Conservation (phyloP, 2,797 vertebrate species). For the Urophycis tenuis region DNA sequence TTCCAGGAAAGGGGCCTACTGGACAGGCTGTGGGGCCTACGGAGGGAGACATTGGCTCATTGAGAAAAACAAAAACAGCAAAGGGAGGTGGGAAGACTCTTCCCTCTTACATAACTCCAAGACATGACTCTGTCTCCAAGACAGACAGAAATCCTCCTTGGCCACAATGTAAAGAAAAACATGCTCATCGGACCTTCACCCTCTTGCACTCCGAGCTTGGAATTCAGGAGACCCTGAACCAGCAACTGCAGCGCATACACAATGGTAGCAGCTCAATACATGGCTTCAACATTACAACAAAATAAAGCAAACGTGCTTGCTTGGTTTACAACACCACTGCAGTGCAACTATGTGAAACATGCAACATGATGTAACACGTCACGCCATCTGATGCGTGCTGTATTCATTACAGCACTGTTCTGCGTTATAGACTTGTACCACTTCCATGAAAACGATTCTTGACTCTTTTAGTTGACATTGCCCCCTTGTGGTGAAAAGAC, state of each 20-base stretch:
- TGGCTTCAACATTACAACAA: background rate
- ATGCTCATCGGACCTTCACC: slow-evolving; percentile 49
- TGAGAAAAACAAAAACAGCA: slow-evolving; percentile 81
- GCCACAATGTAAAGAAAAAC: slow-evolving; percentile 65
- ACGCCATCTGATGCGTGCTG: slow-evolving; percentile 39
- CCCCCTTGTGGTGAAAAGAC: slow-evolving; percentile 38
- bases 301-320: background rate
- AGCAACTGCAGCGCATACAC: slow-evolving; percentile 14
- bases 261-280: background rate
- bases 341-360: slow-evolving; percentile 14
- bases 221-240: slow-evolving; percentile 44
- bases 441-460: slow-evolving; percentile 17
- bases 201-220: slow-evolving; percentile 23
- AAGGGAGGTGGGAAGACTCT: slow-evolving; percentile 70
- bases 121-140: slow-evolving; percentile 68
- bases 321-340: background rate
- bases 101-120: slow-evolving; percentile 73
- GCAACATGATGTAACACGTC: slow-evolving; percentile 35
- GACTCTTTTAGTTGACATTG: slow-evolving; percentile 24
- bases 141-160: slow-evolving; percentile 44
- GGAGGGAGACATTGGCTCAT: slow-evolving; percentile 76
- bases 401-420: slow-evolving; percentile 23
- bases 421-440: slow-evolving; percentile 2
- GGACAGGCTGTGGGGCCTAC: slow-evolving; percentile 73
- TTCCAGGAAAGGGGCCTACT: slow-evolving; percentile 80